Evolutionary conservation across 1,140 invertebrate genomes (phyloP), one percentile per base, ranked within the genome.

Genomic region (Pentalonia nigronervosa): DNA sequence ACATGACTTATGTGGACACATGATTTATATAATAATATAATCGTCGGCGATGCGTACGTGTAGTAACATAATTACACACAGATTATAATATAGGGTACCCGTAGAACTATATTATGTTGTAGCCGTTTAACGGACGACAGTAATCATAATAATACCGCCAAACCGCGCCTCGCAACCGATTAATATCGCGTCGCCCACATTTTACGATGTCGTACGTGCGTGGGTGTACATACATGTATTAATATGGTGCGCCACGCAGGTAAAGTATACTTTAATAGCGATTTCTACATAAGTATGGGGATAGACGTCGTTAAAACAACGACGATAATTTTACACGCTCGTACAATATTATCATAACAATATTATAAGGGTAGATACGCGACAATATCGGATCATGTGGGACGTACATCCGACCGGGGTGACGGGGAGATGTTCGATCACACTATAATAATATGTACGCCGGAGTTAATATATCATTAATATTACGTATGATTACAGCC

Each of bases 381-480:
- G 60, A 76, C 30, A 76, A n/a, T 76, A 76, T 76, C 60, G 60
- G 60, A 76, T 76, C n/a, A 76, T 76, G 20, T 20, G 60, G 14
- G 60, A 34, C 60, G n/a, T n/a, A 76, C 60, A 76, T 76, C 60
- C 60, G 60, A 76, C 30, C 60, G 60, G 60, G 60, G n/a, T 76
- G 60, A 34, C 60, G 60, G 30, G 60, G 60, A 25, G 25, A 0
- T n/a, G 60, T 76, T n/a, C 60, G 60, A 76, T 76, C 60, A 17
- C 60, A 34, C 60, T 20, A 7, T 53, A 53, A 20, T 48, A 48
- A 48, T 48, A 48, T 48, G 7, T 67, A 76, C 60, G n/a, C n/a
- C 60, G 60, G 60, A 76, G 60, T 76, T 76, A 34, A 76, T 76
- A 76, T 76, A 76, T 76, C 60, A 76, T 76, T 76, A 76, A n/a